Evolutionary conservation across 2,888 invertebrate genomes (phyloP).

Genomic region (Steinernema hermaphroditum): DNA sequence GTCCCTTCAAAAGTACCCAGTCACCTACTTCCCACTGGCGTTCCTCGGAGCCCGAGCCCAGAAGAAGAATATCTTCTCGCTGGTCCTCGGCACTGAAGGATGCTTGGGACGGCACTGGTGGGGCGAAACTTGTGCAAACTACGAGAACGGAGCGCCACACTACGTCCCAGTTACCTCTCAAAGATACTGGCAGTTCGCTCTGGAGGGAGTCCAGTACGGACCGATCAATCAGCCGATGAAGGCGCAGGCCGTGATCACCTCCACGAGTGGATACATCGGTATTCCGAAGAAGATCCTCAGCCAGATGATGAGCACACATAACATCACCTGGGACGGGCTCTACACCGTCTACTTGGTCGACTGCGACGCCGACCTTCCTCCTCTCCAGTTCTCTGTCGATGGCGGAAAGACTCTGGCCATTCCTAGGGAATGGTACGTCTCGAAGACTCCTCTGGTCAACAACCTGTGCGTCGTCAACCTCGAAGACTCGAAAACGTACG

Average conservation of each 20-base stretch:
- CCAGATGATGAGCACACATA: not conserved
- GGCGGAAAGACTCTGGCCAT: not conserved
- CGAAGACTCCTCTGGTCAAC: not conserved
- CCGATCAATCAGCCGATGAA: not conserved
- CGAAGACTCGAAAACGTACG: slow-evolving; percentile 4
- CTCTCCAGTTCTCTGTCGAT: not conserved
- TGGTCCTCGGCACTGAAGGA: no score
- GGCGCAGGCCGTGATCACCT: not conserved
- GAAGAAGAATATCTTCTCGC: no score
- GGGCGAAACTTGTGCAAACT: not conserved
- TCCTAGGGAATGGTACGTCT: not conserved
- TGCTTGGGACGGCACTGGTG: not conserved
- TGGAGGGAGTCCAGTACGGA: not conserved
- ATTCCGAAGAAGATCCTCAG: not conserved
- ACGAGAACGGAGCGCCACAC: not conserved
- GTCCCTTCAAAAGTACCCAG: not conserved
- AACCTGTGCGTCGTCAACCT: not conserved
- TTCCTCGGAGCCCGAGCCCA: no score
- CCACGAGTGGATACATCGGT: slow-evolving; percentile 6
- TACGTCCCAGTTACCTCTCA: not conserved
- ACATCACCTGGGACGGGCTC: not conserved
- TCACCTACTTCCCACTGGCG: not conserved
- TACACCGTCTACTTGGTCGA: not conserved
- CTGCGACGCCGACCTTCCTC: not conserved
- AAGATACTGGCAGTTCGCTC: slow-evolving; percentile 9